Evolutionary conservation across 2,113 vertebrate species (phyloP).

Genomic region (Bettongia penicillata): DNA sequence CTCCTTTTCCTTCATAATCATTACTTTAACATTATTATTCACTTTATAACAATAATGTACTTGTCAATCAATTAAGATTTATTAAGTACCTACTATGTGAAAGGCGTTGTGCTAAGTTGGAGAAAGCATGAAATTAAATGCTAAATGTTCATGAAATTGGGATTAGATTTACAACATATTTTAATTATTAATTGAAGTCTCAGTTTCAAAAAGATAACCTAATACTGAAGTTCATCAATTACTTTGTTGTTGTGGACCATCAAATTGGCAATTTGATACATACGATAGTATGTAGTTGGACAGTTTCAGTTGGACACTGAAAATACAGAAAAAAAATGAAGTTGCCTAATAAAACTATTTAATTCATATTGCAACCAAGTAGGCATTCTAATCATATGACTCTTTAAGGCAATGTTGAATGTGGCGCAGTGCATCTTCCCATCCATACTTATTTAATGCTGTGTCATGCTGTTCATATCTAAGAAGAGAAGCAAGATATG

Average conservation of each 20-base stretch:
- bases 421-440: slow-evolving; percentile 46
- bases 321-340: slow-evolving; percentile 54
- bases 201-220: neutral
- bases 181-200: neutral
- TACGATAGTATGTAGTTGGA: too few species aligned
- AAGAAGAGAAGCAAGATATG: slow-evolving; percentile 32
- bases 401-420: slow-evolving; percentile 46
- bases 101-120: neutral
- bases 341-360: slow-evolving; percentile 19
- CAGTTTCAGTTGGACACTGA: too few species aligned
- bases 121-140: neutral
- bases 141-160: neutral
- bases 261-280: neutral
- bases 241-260: neutral
- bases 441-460: slow-evolving; percentile 56
- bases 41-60: neutral
- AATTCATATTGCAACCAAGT: slow-evolving; percentile 39
- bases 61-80: neutral
- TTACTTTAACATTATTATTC: neutral
- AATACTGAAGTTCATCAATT: neutral
- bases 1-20: neutral
- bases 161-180: neutral
- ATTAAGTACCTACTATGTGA: neutral
- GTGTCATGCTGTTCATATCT: slow-evolving; percentile 2
- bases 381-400: slow-evolving; percentile 44